phyloP scores from a whole-genome alignment of 2,113 vertebrate genomes.

The Brienomyrus brachyistius region DNA sequence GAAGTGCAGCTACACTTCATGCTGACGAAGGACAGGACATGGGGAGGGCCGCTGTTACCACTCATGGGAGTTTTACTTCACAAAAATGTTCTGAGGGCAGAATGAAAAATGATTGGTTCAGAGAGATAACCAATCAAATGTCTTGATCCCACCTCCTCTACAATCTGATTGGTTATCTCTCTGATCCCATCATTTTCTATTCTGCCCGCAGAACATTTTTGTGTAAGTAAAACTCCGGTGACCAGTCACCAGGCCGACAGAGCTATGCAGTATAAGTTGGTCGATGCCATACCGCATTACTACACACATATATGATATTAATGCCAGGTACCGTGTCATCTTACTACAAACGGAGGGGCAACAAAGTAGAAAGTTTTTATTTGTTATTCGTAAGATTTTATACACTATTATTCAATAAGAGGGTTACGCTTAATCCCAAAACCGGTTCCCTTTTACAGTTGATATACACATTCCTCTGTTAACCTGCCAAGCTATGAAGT shows the following conservation, averaged over 20 bases:
- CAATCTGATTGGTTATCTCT: no score
- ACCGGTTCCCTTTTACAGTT: background rate
- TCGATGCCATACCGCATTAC: background rate
- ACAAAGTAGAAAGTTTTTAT: background rate
- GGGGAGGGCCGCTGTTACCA: background rate
- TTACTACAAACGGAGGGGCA: background rate
- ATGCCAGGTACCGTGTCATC: background rate
- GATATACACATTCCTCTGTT: background rate
- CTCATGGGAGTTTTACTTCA: background rate
- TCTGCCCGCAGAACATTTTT: no score
- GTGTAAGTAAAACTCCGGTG: background rate
- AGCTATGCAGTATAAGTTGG: background rate
- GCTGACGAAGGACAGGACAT: background rate
- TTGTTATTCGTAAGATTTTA: background rate
- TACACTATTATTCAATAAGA: background rate
- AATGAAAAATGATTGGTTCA: no score
- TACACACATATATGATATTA: background rate
- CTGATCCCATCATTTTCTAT: no score
- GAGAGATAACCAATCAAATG: no score
- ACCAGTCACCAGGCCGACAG: background rate
- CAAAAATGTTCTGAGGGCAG: background rate
- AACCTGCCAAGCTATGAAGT: background rate
- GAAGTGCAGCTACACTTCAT: background rate
- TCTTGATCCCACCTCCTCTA: no score
- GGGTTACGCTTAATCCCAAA: background rate